These are phyloP conservation scores for Rhinella marina DNA, from an alignment of 2,797 vertebrate species.

Conservation along the genomic window DNA sequence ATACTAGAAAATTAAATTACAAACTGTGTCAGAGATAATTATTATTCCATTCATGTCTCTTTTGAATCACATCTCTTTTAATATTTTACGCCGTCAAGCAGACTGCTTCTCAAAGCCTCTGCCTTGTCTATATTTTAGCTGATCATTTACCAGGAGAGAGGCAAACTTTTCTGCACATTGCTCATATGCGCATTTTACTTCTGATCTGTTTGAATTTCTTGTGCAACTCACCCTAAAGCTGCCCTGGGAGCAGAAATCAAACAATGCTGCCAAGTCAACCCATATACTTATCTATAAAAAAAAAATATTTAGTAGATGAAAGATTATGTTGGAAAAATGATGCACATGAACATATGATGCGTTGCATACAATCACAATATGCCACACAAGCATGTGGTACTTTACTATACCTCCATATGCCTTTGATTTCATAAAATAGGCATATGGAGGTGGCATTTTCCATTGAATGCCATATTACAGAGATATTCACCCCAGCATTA, in stretches of 20 bases:
- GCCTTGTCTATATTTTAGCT: constrained; percentile 34
- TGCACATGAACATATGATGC: background rate
- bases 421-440: background rate
- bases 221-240: constrained; percentile 37
- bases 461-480: background rate
- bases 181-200: constrained; percentile 33
- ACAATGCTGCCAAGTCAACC: constrained; percentile 48
- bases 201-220: constrained; percentile 45
- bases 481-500: background rate
- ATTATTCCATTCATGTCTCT: constrained; percentile 47
- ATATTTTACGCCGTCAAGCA: constrained; percentile 51
- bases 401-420: background rate
- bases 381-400: background rate
- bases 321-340: background rate
- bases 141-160: constrained; percentile 21
- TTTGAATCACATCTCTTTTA: constrained; percentile 56
- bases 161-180: constrained; percentile 33
- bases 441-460: background rate
- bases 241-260: constrained; percentile 34
- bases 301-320: background rate
- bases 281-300: constrained; percentile 24
- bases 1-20: background rate
- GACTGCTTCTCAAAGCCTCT: constrained; percentile 29
- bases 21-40: constrained; percentile 32
- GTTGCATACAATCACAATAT: background rate